Base-by-base conservation (phyloP, 2,797 vertebrate genomes). In the Rhinoraja longicauda region DNA sequence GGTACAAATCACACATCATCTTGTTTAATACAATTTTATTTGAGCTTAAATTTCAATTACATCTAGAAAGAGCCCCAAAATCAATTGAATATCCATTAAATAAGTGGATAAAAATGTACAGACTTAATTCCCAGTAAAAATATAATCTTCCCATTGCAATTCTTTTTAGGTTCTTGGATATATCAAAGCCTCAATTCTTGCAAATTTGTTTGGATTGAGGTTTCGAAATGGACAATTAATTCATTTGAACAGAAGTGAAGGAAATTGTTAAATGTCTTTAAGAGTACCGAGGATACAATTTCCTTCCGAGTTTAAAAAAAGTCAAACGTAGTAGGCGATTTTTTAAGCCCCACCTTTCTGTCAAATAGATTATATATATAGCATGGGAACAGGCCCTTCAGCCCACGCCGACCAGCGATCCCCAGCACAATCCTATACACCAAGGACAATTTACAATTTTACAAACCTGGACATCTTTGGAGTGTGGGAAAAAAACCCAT, bases 11-110 rank as follows among this genome's bases (percentile, higher is more conserved):
- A 64, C 17, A 88, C 57, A 64, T 24, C 45, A 53, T 57, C 39
- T 82, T 64, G 62, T 64, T 64, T n/a, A 6, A 64, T 62, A 36
- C 59, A n/a, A 21, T 67, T 88, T 88, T 36, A 88, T 64, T 88
- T 88, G 36, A 88, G 84, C n/a, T 88, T n/a, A 88, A 67, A 88
- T 32, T 88, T 67, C 64, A 67, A 62, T 67, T 88, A 88, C 62
- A 88, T n/a, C n/a, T 67, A 36, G 32, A 88, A 67, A 64, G 13
- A 86, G n/a, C 17, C 17, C 17, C 67, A n/a, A 67, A 88, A 88
- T n/a, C 84, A 67, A 36, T 57, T 10, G 1, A 57, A 67, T 21
- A 17, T 12, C n/a, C 7, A 8, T 88, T 64, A 36, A 88, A 88
- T 36, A 81, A 81, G n/a, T 88, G 64, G 59, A 88, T 67, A 67